These are phyloP conservation scores for Crossoptilon crossoptilon DNA, from an alignment of 2,797 vertebrate genomes.

Conservation along the genomic window DNA sequence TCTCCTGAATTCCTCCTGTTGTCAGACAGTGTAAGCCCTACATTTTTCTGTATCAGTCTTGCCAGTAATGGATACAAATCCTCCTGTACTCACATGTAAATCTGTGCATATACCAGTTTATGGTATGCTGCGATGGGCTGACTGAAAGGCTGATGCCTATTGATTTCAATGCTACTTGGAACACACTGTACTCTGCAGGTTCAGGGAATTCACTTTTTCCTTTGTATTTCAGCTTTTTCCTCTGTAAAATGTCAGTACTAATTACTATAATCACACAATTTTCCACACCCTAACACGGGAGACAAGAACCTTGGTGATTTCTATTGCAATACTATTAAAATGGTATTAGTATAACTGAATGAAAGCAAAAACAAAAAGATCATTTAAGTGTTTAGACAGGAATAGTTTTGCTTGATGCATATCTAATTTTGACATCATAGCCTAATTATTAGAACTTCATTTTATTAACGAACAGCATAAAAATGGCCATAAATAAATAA, in stretches of 20 bases:
- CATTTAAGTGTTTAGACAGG: not conserved
- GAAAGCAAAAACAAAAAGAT: not conserved
- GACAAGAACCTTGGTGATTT: not conserved
- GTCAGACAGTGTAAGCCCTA: not conserved
- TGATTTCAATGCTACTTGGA: not conserved
- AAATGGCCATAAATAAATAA: not conserved
- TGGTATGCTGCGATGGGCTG: not conserved
- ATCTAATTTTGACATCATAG: not conserved
- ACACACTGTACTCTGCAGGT: not conserved
- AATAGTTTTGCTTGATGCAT: not conserved
- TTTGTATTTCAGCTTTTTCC: not conserved
- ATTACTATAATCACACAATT: not conserved
- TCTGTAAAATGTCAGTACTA: not conserved
- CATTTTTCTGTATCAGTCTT: not conserved
- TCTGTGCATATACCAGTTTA: not conserved
- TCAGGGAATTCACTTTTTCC: not conserved
- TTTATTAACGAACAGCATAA: not conserved
- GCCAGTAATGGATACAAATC: not conserved
- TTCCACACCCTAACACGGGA: not conserved
- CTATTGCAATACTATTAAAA: not conserved
- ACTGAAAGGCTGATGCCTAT: not conserved
- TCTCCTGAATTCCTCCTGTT: not conserved
- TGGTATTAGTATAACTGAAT: conserved; percentile 2
- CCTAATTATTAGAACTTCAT: not conserved
- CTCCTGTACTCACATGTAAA: not conserved